Conservation (phyloP, 1,140 invertebrate species). For the Hydropsyche tenuis region DNA sequence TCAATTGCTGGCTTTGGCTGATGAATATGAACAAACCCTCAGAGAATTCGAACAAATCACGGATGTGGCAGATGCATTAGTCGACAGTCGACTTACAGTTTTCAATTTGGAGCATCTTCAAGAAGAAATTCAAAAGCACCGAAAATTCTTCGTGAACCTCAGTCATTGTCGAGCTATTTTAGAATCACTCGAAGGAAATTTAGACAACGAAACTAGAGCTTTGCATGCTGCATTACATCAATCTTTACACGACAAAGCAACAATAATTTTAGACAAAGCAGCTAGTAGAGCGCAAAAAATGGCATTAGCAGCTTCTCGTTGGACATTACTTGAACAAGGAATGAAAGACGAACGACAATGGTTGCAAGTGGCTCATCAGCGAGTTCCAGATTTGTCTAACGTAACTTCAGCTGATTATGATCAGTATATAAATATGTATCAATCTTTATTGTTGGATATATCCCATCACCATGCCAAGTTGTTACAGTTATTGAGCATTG, state of each 20-base stretch:
- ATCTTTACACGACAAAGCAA: slow-evolving; percentile 75
- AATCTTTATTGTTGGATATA: slow-evolving; percentile 77
- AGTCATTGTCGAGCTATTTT: slow-evolving; percentile 84
- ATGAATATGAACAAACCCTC: slow-evolving; percentile 86
- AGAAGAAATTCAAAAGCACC: slow-evolving; percentile 87
- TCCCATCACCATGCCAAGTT: slow-evolving; percentile 79
- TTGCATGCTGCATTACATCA: slow-evolving; percentile 78
- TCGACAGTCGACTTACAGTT: slow-evolving; percentile 77
- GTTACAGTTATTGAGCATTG: slow-evolving; percentile 73
- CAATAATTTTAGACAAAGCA: slow-evolving; percentile 77
- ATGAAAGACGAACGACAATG: slow-evolving; percentile 82
- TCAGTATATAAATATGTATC: slow-evolving; percentile 83
- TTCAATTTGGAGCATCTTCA: slow-evolving; percentile 77
- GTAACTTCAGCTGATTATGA: slow-evolving; percentile 82
- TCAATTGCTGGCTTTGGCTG: slow-evolving; percentile 74
- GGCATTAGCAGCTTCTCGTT: slow-evolving; percentile 80
- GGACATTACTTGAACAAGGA: slow-evolving; percentile 80
- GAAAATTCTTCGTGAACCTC: slow-evolving; percentile 86
- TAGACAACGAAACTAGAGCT: slow-evolving; percentile 78
- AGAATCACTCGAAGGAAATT: slow-evolving; percentile 82
- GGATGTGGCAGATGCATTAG: slow-evolving; percentile 77
- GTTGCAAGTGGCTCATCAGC: slow-evolving; percentile 79
- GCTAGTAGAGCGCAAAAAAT: slow-evolving; percentile 80
- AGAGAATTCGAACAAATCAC: slow-evolving; percentile 85
- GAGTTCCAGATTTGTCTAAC: slow-evolving; percentile 77